These are phyloP conservation scores for Gallinago undulata DNA, from an alignment of 2,113 vertebrate genomes.

Conservation along the genomic window DNA sequence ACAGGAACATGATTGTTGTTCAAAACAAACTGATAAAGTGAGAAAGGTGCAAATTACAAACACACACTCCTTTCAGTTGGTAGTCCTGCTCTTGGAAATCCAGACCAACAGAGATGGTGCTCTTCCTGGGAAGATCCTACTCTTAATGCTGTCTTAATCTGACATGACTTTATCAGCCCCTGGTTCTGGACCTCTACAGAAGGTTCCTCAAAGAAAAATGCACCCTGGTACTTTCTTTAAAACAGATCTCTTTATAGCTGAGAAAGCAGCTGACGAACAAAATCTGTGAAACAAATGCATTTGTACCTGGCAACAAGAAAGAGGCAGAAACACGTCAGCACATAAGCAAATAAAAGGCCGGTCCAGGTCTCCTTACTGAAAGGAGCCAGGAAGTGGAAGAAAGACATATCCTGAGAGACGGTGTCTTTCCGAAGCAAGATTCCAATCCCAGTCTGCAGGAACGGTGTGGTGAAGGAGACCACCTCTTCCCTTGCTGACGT, in stretches of 20 bases:
- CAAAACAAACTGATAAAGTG: background rate
- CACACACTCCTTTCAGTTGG: background rate
- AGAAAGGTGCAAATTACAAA: no score
- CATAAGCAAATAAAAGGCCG: slow-evolving; percentile 80
- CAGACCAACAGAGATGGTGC: background rate
- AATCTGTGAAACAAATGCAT: background rate
- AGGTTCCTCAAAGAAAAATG: background rate
- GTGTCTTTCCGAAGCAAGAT: slow-evolving; percentile 81
- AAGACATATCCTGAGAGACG: slow-evolving; percentile 48
- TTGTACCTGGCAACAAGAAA: slow-evolving; percentile 83
- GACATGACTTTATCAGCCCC: background rate
- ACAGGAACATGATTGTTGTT: background rate
- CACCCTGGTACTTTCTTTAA: background rate
- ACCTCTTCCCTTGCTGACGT: slow-evolving; percentile 76
- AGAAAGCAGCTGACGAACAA: background rate
- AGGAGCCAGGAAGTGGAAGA: slow-evolving; percentile 82
- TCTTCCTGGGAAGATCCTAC: background rate
- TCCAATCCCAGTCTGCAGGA: slow-evolving; percentile 86
- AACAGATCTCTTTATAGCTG: background rate
- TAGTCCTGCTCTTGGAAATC: background rate
- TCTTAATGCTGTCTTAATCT: background rate
- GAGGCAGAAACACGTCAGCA: slow-evolving; percentile 83
- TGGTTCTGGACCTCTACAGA: background rate
- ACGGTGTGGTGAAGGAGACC: slow-evolving; percentile 85
- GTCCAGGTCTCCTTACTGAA: slow-evolving; percentile 88